phyloP scores from a whole-genome alignment of 2,888 invertebrate genomes.

The Euplagia quadripunctaria region DNA sequence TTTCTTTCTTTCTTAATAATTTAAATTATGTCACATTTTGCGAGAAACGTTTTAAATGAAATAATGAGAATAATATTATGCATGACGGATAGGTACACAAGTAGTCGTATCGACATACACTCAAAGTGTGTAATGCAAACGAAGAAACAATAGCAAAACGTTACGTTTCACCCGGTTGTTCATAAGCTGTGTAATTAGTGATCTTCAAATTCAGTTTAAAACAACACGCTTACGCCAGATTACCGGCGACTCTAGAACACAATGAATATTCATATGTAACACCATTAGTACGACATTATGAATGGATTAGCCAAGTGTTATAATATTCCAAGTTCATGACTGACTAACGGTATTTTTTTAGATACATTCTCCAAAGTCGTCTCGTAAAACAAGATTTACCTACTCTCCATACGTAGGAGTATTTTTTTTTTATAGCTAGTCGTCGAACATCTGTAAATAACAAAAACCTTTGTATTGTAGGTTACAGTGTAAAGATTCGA shows the following conservation, averaged over 20 bases:
- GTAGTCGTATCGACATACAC: conserved; percentile 1
- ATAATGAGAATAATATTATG: background rate
- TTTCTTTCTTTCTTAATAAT: too few relatives aligned
- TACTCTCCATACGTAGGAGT: conserved; percentile 56
- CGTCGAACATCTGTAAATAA: conserved; percentile 51
- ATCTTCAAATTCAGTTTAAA: conserved; percentile 51
- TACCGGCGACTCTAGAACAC: conserved; percentile 55
- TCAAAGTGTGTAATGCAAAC: conserved; percentile 2
- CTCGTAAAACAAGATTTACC: conserved; percentile 53
- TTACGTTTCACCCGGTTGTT: conserved; percentile 72
- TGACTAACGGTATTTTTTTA: conserved; percentile 52
- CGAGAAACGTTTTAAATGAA: background rate
- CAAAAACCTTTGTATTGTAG: conserved; percentile 62
- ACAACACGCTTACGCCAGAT: conserved; percentile 55
- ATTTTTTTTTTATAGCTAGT: conserved; percentile 42
- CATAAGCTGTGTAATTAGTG: conserved; percentile 72
- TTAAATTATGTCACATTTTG: background rate
- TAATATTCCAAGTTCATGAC: conserved; percentile 54
- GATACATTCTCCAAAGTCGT: conserved; percentile 50
- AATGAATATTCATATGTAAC: conserved; percentile 66
- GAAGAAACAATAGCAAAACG: conserved; percentile 57
- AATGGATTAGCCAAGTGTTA: conserved; percentile 59
- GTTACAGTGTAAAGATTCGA: conserved; percentile 79
- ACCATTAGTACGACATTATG: conserved; percentile 62
- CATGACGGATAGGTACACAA: background rate